Percentiles rank a stretch among this genome's conserved stretches.
Conservation (phyloP, 1,140 invertebrate species). For the Matsumurasca onukii region DNA sequence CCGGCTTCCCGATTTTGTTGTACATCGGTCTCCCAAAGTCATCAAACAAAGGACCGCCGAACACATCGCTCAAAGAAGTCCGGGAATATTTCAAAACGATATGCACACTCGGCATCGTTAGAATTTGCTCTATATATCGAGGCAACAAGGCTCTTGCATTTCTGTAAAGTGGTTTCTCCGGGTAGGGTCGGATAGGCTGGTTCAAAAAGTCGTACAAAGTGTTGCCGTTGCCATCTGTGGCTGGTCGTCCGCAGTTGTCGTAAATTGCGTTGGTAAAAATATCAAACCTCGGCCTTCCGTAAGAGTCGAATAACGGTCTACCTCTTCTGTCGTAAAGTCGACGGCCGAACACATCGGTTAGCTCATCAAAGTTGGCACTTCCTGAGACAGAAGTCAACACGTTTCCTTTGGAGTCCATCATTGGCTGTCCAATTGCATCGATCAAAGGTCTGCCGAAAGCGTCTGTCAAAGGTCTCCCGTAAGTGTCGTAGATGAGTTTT, state of each 20-base stretch:
- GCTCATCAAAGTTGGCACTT: not conserved
- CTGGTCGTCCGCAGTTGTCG: conserved; percentile 12
- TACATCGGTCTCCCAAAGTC: conserved; percentile 28
- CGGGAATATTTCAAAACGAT: not conserved
- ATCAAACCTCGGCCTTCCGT: conserved; percentile 22
- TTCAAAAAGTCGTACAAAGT: conserved; percentile 4
- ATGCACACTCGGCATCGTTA: not conserved
- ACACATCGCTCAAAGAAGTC: conserved; percentile 9
- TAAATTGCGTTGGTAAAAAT: conserved; percentile 21
- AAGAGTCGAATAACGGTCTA: conserved; percentile 13
- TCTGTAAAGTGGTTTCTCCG: conserved; percentile 19
- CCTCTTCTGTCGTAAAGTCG: conserved; percentile 4
- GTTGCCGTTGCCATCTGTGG: conserved; percentile 9
- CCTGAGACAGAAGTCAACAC: not conserved
- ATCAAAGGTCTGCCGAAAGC: conserved; percentile 14
- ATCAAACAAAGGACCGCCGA: conserved; percentile 31
- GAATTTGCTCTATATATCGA: not conserved
- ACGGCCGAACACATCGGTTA: conserved; percentile 3
- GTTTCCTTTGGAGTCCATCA: conserved; percentile 11
- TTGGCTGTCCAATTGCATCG: conserved; percentile 20
- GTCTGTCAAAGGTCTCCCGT: conserved; percentile 22
- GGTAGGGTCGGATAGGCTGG: not conserved
- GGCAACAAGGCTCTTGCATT: conserved; percentile 12
- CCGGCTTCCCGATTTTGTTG: conserved; percentile 30
- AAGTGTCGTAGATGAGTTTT: conserved; percentile 27